Percentiles rank a stretch among this genome's conserved stretches.
phyloP scores from a whole-genome alignment of 2,797 vertebrate species.

The Oreochromis grahami region DNA sequence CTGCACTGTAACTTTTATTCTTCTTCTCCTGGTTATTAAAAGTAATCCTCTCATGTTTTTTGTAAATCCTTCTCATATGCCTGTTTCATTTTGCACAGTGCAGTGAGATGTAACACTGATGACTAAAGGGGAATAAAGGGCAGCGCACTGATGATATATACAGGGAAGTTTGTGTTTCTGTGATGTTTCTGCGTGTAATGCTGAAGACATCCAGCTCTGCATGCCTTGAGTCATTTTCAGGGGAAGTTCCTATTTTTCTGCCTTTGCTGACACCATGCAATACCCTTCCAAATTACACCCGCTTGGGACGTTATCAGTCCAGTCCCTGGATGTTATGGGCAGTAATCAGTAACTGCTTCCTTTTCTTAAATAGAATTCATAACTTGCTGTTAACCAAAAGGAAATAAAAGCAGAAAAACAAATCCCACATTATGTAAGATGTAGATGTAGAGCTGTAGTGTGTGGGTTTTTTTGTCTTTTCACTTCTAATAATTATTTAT shows the following conservation, averaged over 20 bases:
- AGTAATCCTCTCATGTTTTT: not conserved
- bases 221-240: not conserved
- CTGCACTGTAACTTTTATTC: rapidly evolving
- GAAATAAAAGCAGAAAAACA: not conserved
- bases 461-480: not conserved
- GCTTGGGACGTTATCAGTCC: not conserved
- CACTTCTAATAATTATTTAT: not conserved
- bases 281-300: rapidly evolving
- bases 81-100: not conserved
- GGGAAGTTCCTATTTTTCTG: too few species aligned
- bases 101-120: not conserved
- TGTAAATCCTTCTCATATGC: not conserved
- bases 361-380: not conserved
- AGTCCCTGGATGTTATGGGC: not conserved
- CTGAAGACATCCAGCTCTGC: not conserved
- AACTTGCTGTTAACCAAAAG: not conserved
- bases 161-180: not conserved
- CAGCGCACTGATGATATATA: not conserved
- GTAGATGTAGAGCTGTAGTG: not conserved
- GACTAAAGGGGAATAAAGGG: not conserved
- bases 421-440: not conserved
- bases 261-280: not conserved
- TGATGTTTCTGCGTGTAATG: not conserved
- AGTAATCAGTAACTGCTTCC: not conserved
- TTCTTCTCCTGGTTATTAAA: not conserved